Evolutionary conservation across 2,113 vertebrate species (phyloP).

Genomic region (Euleptes europaea): DNA sequence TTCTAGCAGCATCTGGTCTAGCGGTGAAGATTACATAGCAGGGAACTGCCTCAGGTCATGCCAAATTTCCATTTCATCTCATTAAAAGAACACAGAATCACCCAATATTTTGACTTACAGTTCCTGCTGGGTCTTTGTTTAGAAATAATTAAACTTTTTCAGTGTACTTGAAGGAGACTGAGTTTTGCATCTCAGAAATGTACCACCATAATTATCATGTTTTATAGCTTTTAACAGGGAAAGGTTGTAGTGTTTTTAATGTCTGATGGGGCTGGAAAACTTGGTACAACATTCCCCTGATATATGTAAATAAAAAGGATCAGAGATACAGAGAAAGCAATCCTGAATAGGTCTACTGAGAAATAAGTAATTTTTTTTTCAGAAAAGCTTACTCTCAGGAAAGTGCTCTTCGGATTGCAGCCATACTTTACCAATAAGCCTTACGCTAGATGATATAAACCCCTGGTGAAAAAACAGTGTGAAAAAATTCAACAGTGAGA

Average conservation of each 20-base stretch:
- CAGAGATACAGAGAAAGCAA: background rate
- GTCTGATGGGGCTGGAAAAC: background rate
- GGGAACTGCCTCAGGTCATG: conserved; percentile 6
- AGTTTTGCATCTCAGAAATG: background rate
- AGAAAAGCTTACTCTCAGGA: too few relatives aligned
- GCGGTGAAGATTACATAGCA: conserved; percentile 41
- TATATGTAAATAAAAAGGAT: background rate
- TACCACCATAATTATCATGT: rapidly evolving
- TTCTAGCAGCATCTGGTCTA: conserved; percentile 30
- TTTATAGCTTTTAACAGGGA: background rate
- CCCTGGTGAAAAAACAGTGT: background rate
- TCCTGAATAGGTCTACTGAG: too few relatives aligned
- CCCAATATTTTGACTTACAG: background rate
- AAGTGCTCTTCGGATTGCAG: too few relatives aligned
- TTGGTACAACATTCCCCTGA: background rate
- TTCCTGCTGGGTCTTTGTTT: background rate
- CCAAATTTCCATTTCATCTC: conserved; percentile 29
- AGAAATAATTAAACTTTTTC: conserved; percentile 27
- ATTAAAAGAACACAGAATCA: conserved; percentile 1
- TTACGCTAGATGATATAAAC: background rate
- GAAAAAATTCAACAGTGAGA: background rate
- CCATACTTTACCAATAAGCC: background rate
- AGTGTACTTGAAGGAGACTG: rapidly evolving
- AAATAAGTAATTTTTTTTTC: too few relatives aligned
- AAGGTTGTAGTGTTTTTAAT: background rate